A percentile compares a stretch with the other conserved stretches of the same genome.
phyloP scores from a whole-genome alignment of 2,888 invertebrate genomes.

The Lissonota sp. region DNA sequence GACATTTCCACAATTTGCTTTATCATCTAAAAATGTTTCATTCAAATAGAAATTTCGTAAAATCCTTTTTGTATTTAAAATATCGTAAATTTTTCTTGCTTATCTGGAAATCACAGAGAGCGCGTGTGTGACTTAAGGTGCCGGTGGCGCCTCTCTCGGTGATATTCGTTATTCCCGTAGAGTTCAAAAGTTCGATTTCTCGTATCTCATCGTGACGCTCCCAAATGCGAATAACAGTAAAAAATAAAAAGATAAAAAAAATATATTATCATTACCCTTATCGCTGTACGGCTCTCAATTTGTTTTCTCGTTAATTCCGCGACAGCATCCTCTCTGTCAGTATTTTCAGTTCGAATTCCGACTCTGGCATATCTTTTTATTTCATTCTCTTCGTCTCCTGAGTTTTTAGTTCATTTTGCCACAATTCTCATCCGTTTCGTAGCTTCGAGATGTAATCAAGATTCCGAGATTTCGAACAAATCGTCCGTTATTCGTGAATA shows the following conservation, averaged over 20 bases:
- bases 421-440: too few relatives aligned
- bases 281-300: slow-evolving; percentile 33
- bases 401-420: not conserved
- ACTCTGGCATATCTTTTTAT: slow-evolving; percentile 5
- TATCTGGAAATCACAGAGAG: too few relatives aligned
- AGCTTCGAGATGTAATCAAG: too few relatives aligned
- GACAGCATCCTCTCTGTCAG: slow-evolving; percentile 26
- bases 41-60: too few relatives aligned
- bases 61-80: too few relatives aligned
- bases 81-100: too few relatives aligned
- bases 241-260: slow-evolving; percentile 2
- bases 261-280: slow-evolving; percentile 11
- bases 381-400: not conserved
- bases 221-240: slow-evolving; percentile 5
- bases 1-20: too few relatives aligned
- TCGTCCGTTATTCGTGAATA: too few relatives aligned
- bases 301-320: slow-evolving; percentile 4
- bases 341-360: not conserved
- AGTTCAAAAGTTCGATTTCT: slow-evolving; percentile 53
- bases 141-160: slow-evolving; percentile 42
- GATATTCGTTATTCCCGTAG: not conserved
- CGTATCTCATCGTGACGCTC: slow-evolving; percentile 4
- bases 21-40: too few relatives aligned
- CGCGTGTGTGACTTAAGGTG: too few relatives aligned
- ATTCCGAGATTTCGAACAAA: too few relatives aligned